Evolutionary conservation across 1,140 invertebrate genomes (phyloP), one percentile per base, ranked within the genome.

Genomic region (Euwallacea fornicatus): DNA sequence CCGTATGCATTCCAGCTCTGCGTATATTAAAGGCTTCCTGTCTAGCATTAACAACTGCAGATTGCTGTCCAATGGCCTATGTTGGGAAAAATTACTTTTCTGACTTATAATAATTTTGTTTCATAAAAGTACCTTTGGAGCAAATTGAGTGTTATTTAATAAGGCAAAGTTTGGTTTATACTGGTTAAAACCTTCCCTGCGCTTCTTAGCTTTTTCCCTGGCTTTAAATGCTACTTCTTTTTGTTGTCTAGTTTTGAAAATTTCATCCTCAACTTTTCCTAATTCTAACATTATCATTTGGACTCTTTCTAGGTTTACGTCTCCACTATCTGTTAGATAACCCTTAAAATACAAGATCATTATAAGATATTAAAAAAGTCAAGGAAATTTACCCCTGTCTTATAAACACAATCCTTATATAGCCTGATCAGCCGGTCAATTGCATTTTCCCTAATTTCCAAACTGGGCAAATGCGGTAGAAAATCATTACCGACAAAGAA

Each of bases 401-500:
- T 96, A 77, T 95, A 95, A 8, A 99, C 95, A 78, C 92, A 90
- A 77, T 96, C 93, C 83, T 99, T 99, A 80, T 99, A 99, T 15
- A 99, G 84, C 75, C 87, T 90, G 7, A 99, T 90, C 4, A 99
- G 86, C 67, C 97, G 85, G 83, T 99, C 97, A 72, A 99, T 98
- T 0, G 98, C 98, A 10, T 93, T 93, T 86, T 99, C 98, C 70
- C 98, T 86, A 78, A 99, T 99, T 86, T 99, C 98, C 70, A 99
- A 83, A 21, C 96, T 98, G 11, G 98, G 98, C 67, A 99, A 85
- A 87, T 99, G 98, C 11, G 98, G 98, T 74, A 99, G 82, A 82
- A 99, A 99, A 85, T 99, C 98, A 84, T 99, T 99, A 53, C 98
- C 98, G 66, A 99, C 98, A 85, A 99, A 99, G 84, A 99, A 99